Evolutionary conservation across 2,797 vertebrate species (phyloP).

Genomic region (Sebastolobus alascanus): DNA sequence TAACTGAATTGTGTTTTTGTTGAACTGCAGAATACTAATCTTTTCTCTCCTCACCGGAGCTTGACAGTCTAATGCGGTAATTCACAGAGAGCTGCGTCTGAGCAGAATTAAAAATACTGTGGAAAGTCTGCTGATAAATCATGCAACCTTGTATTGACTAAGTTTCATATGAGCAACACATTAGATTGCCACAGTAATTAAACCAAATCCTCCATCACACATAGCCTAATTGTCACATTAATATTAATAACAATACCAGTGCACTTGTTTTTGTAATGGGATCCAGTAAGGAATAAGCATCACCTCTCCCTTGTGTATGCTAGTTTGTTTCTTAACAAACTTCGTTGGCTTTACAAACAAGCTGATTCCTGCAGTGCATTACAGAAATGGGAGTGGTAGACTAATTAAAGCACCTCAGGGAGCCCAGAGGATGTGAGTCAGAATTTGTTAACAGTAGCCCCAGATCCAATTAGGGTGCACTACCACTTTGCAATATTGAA

Average conservation of each 20-base stretch:
- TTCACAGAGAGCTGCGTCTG: slow-evolving; percentile 25
- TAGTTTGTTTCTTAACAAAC: slow-evolving; percentile 47
- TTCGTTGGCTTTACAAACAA: slow-evolving; percentile 42
- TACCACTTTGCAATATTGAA: slow-evolving; percentile 69
- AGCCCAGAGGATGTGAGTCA: slow-evolving; percentile 47
- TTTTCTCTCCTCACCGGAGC: slow-evolving; percentile 33
- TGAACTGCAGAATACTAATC: slow-evolving; percentile 35
- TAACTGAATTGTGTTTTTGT: slow-evolving; percentile 10
- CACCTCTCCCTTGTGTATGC: slow-evolving; percentile 12
- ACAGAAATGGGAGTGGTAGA: slow-evolving; percentile 32
- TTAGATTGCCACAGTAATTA: slow-evolving; percentile 39
- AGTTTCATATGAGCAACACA: slow-evolving; percentile 23
- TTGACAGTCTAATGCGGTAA: slow-evolving; percentile 25
- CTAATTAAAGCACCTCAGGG: slow-evolving; percentile 61
- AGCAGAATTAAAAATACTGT: slow-evolving; percentile 43
- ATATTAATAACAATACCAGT: slow-evolving; percentile 46
- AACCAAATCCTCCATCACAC: slow-evolving; percentile 38
- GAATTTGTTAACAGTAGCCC: slow-evolving; percentile 45
- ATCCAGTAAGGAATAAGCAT: slow-evolving; percentile 16
- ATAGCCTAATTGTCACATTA: slow-evolving; percentile 31
- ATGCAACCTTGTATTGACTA: slow-evolving; percentile 17
- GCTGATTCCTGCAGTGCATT: slow-evolving; percentile 34
- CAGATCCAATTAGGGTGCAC: slow-evolving; percentile 67
- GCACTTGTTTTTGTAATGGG: slow-evolving; percentile 16
- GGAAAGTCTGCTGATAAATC: slow-evolving; percentile 30